phyloP scores from a whole-genome alignment of 2,113 vertebrate genomes.

The Sula dactylatra region DNA sequence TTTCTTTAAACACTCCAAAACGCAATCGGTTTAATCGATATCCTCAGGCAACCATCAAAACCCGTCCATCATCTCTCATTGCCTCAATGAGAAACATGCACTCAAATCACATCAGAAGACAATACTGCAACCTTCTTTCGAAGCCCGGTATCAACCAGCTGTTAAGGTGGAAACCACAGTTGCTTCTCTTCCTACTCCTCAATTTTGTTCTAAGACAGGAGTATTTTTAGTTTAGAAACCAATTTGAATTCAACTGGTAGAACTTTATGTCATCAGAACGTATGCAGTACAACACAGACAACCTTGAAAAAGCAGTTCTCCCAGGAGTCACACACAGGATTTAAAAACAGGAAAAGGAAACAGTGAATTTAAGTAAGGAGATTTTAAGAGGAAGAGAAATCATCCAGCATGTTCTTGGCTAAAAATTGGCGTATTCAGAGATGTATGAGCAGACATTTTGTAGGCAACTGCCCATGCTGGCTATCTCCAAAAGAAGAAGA shows the following conservation, averaged over 20 bases:
- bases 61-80: not conserved
- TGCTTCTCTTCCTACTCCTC: not conserved
- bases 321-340: not conserved
- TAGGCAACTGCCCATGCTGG: not conserved
- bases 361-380: not conserved
- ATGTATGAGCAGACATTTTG: not conserved
- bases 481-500: not conserved
- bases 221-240: not conserved
- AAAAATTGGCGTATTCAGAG: not conserved
- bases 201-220: not conserved
- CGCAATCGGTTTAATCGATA: not conserved
- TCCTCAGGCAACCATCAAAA: not conserved
- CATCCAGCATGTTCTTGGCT: not conserved
- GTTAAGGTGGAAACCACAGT: not conserved
- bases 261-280: not conserved
- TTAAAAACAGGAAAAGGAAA: slow-evolving; percentile 33
- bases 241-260: not conserved
- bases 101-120: not conserved
- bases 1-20: not conserved
- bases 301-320: slow-evolving; percentile 20
- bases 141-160: not conserved
- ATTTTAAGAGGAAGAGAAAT: not conserved
- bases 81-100: not conserved
- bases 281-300: not conserved
- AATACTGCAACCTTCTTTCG: not conserved